phyloP scores from a whole-genome alignment of 1,140 invertebrate species.

The Grapholita molesta region DNA sequence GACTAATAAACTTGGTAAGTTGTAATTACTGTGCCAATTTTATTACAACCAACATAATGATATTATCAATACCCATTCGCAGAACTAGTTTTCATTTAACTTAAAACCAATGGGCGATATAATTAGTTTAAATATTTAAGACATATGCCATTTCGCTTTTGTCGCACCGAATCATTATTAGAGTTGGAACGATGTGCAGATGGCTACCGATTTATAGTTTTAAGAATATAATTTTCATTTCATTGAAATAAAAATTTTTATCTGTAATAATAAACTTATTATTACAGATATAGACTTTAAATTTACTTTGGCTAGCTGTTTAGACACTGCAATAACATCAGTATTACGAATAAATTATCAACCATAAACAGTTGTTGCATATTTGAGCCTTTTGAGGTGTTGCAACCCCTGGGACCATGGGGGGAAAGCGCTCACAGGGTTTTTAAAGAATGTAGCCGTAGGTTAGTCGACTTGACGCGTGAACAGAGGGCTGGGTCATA shows the following conservation, averaged over 20 bases:
- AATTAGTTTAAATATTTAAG: not conserved
- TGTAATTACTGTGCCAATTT: not conserved
- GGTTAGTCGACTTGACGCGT: no score
- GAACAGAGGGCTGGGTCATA: no score
- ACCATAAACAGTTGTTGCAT: no score
- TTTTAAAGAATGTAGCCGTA: no score
- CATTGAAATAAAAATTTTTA: not conserved
- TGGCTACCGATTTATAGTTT: conserved; percentile 4
- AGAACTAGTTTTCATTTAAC: not conserved
- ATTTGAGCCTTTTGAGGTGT: no score
- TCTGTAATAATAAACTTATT: not conserved
- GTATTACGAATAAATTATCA: no score
- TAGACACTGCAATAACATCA: no score
- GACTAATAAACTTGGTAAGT: not conserved
- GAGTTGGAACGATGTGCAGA: conserved; percentile 1
- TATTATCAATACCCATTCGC: not conserved
- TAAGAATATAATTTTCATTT: not conserved
- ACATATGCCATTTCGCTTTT: not conserved
- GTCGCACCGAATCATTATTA: not conserved
- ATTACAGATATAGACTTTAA: not conserved
- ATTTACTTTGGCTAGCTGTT: not conserved
- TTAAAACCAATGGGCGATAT: not conserved
- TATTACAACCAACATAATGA: not conserved
- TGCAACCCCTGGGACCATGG: no score
- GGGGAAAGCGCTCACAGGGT: no score